phyloP scores from a whole-genome alignment of 2,888 invertebrate genomes.

The Epicampocera succincta region DNA sequence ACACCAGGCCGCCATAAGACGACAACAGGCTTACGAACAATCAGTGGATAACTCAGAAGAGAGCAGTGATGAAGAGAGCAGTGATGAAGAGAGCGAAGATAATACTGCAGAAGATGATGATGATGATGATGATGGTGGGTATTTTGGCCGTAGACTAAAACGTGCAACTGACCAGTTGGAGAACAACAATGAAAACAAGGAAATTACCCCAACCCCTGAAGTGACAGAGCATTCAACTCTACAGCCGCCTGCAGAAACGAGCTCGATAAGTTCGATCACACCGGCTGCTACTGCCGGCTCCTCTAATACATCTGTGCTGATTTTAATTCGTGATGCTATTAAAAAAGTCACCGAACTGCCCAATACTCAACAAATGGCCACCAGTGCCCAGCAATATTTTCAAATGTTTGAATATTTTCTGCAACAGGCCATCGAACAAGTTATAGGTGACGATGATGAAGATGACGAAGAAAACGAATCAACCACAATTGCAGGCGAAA shows the following conservation, averaged over 20 bases:
- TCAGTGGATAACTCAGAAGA: conserved; percentile 68
- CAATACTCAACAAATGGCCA: conserved; percentile 78
- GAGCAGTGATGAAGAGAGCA: conserved; percentile 66
- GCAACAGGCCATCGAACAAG: conserved; percentile 79
- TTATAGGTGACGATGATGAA: conserved; percentile 76
- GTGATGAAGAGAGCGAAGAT: conserved; percentile 71
- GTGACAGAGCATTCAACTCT: conserved; percentile 32
- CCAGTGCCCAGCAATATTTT: conserved; percentile 79
- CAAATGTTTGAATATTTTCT: conserved; percentile 79
- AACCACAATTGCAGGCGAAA: conserved; percentile 66
- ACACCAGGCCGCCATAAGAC: conserved; percentile 52
- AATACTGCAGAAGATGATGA: conserved; percentile 70
- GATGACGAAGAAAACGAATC: conserved; percentile 76
- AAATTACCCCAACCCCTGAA: conserved; percentile 16
- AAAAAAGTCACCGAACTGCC: conserved; percentile 78
- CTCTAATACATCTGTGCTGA: conserved; percentile 77
- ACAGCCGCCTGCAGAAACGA: conserved; percentile 22
- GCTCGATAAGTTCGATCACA: not conserved
- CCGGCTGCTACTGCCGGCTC: conserved; percentile 65
- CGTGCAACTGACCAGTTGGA: conserved; percentile 68
- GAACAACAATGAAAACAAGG: conserved; percentile 37
- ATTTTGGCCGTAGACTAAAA: conserved; percentile 44
- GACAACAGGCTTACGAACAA: conserved; percentile 61
- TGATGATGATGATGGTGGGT: conserved; percentile 65
- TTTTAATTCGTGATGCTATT: conserved; percentile 77